A percentile compares a stretch with the other conserved stretches of the same genome.
Evolutionary conservation across 2,113 vertebrate species (phyloP).

Genomic region (Eudorcas thomsonii): DNA sequence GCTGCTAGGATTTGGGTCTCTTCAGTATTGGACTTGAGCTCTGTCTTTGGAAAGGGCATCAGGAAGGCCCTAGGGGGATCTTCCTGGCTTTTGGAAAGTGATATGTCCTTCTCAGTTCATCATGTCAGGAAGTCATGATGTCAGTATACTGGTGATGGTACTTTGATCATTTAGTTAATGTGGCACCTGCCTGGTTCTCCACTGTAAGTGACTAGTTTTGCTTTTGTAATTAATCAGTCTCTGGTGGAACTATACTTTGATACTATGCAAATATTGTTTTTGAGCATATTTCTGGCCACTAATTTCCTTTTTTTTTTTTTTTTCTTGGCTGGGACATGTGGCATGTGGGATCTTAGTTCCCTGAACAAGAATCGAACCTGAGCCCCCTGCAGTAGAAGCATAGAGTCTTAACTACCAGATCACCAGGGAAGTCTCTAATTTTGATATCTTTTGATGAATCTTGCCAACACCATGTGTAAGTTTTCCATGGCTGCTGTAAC

Average conservation of each 20-base stretch:
- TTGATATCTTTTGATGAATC: not conserved
- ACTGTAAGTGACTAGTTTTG: not conserved
- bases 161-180: not conserved
- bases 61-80: not conserved
- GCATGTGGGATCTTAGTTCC: not conserved
- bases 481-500: not conserved
- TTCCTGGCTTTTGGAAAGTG: not conserved
- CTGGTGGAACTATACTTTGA: not conserved
- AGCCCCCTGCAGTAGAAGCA: not conserved
- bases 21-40: not conserved
- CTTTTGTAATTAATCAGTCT: not conserved
- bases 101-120: not conserved
- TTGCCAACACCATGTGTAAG: not conserved
- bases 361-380: not conserved
- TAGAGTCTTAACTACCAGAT: not conserved
- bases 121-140: not conserved
- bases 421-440: not conserved
- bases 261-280: not conserved
- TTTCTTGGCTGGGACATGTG: not conserved
- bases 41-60: not conserved
- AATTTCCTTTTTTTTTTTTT: not conserved
- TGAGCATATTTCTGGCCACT: not conserved
- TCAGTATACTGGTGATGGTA: not conserved
- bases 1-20: not conserved
- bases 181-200: not conserved